Percentiles rank a stretch among this genome's conserved stretches.
phyloP scores from a whole-genome alignment of 2,113 vertebrate genomes.

The Cromileptes altivelis region DNA sequence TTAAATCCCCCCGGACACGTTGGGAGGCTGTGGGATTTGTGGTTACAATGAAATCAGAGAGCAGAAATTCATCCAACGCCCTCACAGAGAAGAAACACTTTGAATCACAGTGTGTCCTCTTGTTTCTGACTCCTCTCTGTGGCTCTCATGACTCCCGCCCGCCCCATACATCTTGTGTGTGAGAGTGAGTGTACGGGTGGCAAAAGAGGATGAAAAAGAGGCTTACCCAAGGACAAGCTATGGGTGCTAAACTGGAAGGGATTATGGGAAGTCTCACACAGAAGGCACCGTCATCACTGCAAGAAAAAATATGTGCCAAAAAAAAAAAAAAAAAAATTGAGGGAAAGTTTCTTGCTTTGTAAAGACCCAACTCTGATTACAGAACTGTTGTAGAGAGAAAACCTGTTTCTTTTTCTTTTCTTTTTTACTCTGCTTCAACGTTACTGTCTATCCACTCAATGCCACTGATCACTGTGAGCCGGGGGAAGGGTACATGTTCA shows the following conservation, averaged over 20 bases:
- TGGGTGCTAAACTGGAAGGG: slow-evolving; percentile 52
- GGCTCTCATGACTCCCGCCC: slow-evolving; percentile 24
- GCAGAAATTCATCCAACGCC: slow-evolving; percentile 20
- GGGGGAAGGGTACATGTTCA: slow-evolving; percentile 5
- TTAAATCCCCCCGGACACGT: slow-evolving; percentile 51
- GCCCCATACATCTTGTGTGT: slow-evolving; percentile 45
- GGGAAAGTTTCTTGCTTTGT: slow-evolving; percentile 38
- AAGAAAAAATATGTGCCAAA: slow-evolving; percentile 66
- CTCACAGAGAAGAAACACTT: slow-evolving; percentile 34
- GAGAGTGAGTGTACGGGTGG: slow-evolving; percentile 21
- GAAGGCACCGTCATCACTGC: slow-evolving; percentile 47
- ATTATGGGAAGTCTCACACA: slow-evolving; percentile 58
- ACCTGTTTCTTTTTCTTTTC: not conserved
- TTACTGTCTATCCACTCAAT: slow-evolving; percentile 30
- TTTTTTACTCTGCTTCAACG: slow-evolving; percentile 32
- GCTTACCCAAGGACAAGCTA: slow-evolving; percentile 53
- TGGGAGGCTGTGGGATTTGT: slow-evolving; percentile 52
- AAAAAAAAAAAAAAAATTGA: slow-evolving; percentile 34
- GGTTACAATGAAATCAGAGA: slow-evolving; percentile 32
- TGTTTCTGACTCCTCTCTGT: slow-evolving; percentile 45
- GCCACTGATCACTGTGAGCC: slow-evolving; percentile 74
- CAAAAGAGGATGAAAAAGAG: slow-evolving; percentile 53
- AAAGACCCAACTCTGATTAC: slow-evolving; percentile 42
- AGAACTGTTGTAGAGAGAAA: slow-evolving; percentile 32
- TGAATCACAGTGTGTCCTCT: slow-evolving; percentile 27